phyloP scores from a whole-genome alignment of 2,888 invertebrate genomes.

The Amiota communis region DNA sequence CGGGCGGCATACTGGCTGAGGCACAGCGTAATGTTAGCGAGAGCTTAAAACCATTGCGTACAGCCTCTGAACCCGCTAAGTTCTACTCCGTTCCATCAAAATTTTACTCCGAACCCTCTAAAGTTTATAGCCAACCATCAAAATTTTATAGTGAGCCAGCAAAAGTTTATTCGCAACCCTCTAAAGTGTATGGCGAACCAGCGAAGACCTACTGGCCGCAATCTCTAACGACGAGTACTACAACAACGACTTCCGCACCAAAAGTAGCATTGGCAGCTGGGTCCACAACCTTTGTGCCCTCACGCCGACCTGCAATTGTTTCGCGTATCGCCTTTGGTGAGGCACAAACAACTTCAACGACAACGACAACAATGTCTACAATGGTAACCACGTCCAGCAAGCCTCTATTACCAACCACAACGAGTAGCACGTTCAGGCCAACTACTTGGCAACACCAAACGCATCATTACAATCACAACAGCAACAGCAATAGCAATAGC shows the following conservation, averaged over 20 bases:
- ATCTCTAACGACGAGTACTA: constrained; percentile 49
- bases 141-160: constrained; percentile 78
- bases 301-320: constrained; percentile 67
- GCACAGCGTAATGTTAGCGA: constrained; percentile 70
- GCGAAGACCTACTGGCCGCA: constrained; percentile 75
- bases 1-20: constrained; percentile 65
- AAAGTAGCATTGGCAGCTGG: constrained; percentile 30
- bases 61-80: constrained; percentile 77
- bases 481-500: too few species aligned
- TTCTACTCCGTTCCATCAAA: constrained; percentile 77
- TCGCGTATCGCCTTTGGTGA: constrained; percentile 70
- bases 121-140: constrained; percentile 77
- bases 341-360: constrained; percentile 54
- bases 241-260: constrained; percentile 47
- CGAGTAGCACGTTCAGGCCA: constrained; percentile 38
- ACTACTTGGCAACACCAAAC: constrained; percentile 52
- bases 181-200: constrained; percentile 75
- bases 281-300: constrained; percentile 56
- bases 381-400: constrained; percentile 43
- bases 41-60: constrained; percentile 59
- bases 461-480: constrained; percentile 52
- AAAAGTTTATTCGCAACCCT: constrained; percentile 76
- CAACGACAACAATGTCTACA: constrained; percentile 34
- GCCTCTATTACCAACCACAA: constrained; percentile 36
- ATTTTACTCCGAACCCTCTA: constrained; percentile 74